A percentile compares a stretch with the other conserved stretches of the same genome.
These are phyloP conservation scores for Bedellia somnulentella DNA, from an alignment of 2,888 invertebrate species.

Conservation along the genomic window DNA sequence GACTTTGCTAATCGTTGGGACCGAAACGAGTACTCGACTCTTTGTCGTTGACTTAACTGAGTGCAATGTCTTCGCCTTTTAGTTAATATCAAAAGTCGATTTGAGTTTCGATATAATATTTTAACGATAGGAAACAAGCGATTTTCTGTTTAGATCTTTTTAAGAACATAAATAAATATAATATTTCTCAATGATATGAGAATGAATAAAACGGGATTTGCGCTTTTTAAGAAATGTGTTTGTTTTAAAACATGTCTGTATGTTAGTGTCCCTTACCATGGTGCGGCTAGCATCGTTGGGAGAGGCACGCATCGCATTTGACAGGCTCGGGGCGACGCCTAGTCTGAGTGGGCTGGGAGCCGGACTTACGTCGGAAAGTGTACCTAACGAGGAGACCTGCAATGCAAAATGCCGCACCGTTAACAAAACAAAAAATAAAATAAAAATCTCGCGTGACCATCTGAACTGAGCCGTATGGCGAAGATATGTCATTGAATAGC, in stretches of 20 bases:
- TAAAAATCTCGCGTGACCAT: constrained; percentile 51
- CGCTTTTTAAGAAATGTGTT: too few relatives aligned
- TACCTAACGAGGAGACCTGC: constrained; percentile 64
- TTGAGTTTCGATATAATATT: too few relatives aligned
- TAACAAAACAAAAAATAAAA: constrained; percentile 50
- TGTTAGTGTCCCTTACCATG: too few relatives aligned
- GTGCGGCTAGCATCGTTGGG: constrained; percentile 58
- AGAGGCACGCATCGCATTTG: constrained; percentile 62
- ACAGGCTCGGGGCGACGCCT: constrained; percentile 54
- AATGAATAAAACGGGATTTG: too few relatives aligned
- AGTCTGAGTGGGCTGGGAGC: constrained; percentile 55
- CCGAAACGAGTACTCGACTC: constrained; percentile 20
- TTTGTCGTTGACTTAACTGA: constrained; percentile 3
- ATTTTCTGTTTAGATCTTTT: too few relatives aligned
- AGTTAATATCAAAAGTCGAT: constrained; percentile 1
- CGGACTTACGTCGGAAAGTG: constrained; percentile 63
- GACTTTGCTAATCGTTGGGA: constrained; percentile 51
- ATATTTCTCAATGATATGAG: too few relatives aligned
- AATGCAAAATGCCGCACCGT: constrained; percentile 61
- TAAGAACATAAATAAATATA: too few relatives aligned
- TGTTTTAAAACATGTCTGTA: too few relatives aligned
- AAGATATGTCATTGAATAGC: too few relatives aligned
- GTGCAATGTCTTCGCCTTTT: constrained; percentile 1
- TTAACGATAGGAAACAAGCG: too few relatives aligned
- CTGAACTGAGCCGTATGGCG: constrained; percentile 52